phyloP scores from a whole-genome alignment of 2,797 vertebrate species.

The Myotis myotis region DNA sequence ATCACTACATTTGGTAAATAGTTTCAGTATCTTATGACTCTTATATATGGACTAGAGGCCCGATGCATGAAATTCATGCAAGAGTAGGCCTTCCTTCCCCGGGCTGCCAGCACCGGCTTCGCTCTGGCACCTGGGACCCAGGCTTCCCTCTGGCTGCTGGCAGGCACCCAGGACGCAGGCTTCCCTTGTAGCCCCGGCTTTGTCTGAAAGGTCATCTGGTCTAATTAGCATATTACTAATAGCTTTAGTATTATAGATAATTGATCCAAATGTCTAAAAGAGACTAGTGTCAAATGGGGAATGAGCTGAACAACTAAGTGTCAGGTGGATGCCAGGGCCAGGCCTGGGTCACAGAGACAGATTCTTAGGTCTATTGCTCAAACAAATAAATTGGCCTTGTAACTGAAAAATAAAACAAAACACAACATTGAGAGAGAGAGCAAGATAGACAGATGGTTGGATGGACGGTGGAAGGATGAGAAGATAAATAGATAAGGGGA shows the following conservation, averaged over 20 bases:
- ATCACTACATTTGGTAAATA: neutral
- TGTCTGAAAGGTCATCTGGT: too few relatives aligned
- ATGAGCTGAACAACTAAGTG: neutral
- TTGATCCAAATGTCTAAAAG: neutral
- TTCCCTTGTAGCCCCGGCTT: too few relatives aligned
- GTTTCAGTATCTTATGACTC: neutral
- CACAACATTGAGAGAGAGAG: neutral
- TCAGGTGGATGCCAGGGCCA: neutral
- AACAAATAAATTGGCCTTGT: neutral
- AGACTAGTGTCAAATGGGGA: neutral
- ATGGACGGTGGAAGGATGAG: neutral
- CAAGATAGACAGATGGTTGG: neutral
- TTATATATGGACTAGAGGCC: neutral
- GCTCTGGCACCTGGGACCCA: too few relatives aligned
- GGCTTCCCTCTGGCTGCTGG: too few relatives aligned
- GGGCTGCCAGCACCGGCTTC: too few relatives aligned
- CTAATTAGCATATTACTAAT: too few relatives aligned
- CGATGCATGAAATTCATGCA: too few relatives aligned
- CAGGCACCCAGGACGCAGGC: too few relatives aligned
- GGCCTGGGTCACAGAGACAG: neutral
- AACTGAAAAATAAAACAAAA: neutral
- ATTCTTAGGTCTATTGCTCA: neutral
- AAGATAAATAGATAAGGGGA: neutral
- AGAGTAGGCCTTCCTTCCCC: too few relatives aligned
- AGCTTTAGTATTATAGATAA: neutral